These are phyloP conservation scores for Caenorhabditis inopinata DNA, from an alignment of 1,140 invertebrate species.

Conservation along the genomic window DNA sequence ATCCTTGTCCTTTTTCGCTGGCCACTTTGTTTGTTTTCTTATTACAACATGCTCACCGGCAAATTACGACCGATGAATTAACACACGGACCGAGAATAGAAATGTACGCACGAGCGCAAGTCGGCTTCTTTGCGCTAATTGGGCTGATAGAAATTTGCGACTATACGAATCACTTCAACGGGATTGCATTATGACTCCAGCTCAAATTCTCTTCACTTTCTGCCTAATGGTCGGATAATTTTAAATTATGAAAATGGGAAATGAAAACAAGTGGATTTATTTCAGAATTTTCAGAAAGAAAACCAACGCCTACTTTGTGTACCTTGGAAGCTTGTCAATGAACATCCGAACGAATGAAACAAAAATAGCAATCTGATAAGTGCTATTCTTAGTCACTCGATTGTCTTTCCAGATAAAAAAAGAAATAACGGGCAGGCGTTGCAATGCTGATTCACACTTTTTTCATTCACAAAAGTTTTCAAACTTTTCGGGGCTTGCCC, in stretches of 20 bases:
- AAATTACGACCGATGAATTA: conserved; percentile 24
- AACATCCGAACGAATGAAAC: background rate
- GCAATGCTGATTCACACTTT: background rate
- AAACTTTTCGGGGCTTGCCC: too few relatives aligned
- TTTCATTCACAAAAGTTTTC: too few relatives aligned
- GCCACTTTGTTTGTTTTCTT: background rate
- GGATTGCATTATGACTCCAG: background rate
- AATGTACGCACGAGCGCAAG: background rate
- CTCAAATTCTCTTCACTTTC: background rate
- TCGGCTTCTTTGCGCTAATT: conserved; percentile 21
- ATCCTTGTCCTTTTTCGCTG: background rate
- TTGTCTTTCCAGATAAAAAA: background rate
- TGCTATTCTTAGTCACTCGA: background rate
- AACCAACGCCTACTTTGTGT: too few relatives aligned
- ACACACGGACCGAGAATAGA: background rate
- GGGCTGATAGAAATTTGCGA: background rate
- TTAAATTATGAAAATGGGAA: too few relatives aligned
- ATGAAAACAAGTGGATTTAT: too few relatives aligned
- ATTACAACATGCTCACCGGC: conserved; percentile 19
- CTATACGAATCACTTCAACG: conserved; percentile 20
- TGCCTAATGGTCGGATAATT: too few relatives aligned
- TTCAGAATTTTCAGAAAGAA: too few relatives aligned
- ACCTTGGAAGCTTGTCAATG: too few relatives aligned
- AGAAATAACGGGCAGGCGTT: background rate
- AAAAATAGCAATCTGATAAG: conserved; percentile 2